Conservation (phyloP, 2,888 invertebrate genomes). For the Morpho helenor region DNA sequence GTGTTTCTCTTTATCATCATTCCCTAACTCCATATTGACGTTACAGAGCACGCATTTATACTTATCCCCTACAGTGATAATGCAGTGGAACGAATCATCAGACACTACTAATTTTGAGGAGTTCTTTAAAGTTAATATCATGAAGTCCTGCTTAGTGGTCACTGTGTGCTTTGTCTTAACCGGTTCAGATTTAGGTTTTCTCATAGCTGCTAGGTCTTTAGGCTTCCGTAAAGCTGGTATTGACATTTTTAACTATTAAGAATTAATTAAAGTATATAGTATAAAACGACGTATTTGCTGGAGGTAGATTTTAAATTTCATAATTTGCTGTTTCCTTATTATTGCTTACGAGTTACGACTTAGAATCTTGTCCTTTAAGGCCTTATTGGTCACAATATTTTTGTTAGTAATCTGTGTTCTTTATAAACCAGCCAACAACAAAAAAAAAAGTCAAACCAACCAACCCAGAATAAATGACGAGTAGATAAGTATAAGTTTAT, state of each 20-base stretch:
- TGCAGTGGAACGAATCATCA: conserved; percentile 52
- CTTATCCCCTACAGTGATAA: conserved; percentile 40
- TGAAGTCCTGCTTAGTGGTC: conserved; percentile 8
- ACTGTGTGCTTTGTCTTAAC: not conserved
- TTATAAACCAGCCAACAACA: too few species aligned
- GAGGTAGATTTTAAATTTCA: not conserved
- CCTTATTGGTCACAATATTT: too few species aligned
- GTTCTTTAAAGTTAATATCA: conserved; percentile 47
- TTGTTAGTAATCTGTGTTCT: too few species aligned
- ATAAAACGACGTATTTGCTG: too few species aligned
- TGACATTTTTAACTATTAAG: conserved; percentile 9
- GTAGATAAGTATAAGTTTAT: too few species aligned
- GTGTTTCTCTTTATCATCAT: conserved; percentile 42
- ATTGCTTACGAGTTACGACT: too few species aligned
- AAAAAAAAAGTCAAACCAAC: too few species aligned
- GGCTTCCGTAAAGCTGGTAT: conserved; percentile 5
- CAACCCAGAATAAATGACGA: too few species aligned
- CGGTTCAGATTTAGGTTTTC: conserved; percentile 1
- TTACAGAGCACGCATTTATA: conserved; percentile 52
- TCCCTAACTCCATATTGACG: conserved; percentile 36
- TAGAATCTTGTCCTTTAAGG: too few species aligned
- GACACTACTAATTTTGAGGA: conserved; percentile 48
- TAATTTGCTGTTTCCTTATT: not conserved
- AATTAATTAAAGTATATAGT: not conserved
- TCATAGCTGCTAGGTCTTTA: not conserved